Evolutionary conservation across 1,140 invertebrate species (phyloP).

Genomic region (Magallana gigas): DNA sequence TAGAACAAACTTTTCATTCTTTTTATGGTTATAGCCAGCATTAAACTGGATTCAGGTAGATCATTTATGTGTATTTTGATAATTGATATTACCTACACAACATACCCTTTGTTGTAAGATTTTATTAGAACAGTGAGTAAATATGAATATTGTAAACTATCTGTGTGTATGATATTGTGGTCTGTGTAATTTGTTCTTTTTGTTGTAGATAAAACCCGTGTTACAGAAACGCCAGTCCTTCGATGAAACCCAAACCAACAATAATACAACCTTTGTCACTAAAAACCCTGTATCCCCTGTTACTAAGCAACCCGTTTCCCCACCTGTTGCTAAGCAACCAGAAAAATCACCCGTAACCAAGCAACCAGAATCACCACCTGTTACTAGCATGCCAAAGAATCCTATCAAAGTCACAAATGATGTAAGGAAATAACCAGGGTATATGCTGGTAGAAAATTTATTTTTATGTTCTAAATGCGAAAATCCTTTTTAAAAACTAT

Average conservation of each 20-base stretch:
- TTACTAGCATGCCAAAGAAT: conserved; percentile 21
- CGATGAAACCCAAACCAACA: conserved; percentile 28
- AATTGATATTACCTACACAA: too few relatives aligned
- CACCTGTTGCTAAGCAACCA: conserved; percentile 32
- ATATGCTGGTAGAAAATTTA: too few relatives aligned
- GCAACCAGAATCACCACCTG: background rate
- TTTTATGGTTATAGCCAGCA: conserved; percentile 2
- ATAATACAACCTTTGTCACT: conserved; percentile 5
- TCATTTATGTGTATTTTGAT: too few relatives aligned
- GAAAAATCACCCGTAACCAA: conserved; percentile 27
- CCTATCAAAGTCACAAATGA: conserved; percentile 16
- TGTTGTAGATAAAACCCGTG: conserved; percentile 28
- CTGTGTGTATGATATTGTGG: background rate
- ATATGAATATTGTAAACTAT: too few relatives aligned
- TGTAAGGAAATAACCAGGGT: background rate
- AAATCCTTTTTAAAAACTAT: too few relatives aligned
- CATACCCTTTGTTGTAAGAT: too few relatives aligned
- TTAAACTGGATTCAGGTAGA: background rate
- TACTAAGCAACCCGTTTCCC: conserved; percentile 18
- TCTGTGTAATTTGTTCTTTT: background rate
- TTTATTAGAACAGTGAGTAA: too few relatives aligned
- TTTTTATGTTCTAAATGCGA: too few relatives aligned
- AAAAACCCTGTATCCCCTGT: conserved; percentile 23
- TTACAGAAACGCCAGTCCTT: conserved; percentile 33
- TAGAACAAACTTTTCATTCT: background rate